Conservation (phyloP, 1,140 invertebrate species). For the Leptonema lineaticorne region DNA sequence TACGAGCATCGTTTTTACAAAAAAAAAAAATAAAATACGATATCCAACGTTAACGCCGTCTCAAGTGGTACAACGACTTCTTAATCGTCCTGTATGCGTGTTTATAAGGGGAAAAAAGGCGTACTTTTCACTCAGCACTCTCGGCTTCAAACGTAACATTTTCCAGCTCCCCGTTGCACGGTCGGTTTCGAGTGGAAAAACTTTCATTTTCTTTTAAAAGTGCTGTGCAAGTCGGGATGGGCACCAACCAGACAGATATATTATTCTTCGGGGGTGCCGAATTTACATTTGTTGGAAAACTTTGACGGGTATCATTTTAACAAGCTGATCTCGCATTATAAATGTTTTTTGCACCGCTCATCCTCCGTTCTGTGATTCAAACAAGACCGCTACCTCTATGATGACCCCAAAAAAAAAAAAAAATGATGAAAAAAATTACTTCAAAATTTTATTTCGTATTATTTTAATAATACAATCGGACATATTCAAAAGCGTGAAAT, state of each 20-base stretch:
- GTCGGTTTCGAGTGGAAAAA: constrained; percentile 9
- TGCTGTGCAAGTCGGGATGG: not conserved
- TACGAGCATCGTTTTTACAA: too few species aligned
- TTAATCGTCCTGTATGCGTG: too few species aligned
- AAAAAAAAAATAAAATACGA: too few species aligned
- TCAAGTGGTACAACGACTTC: too few species aligned
- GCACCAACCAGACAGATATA: constrained; percentile 14
- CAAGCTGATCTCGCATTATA: constrained; percentile 28
- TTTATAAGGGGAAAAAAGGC: constrained; percentile 1
- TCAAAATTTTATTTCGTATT: too few species aligned
- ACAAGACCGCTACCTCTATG: too few species aligned
- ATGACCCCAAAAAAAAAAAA: too few species aligned
- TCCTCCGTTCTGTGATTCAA: not conserved
- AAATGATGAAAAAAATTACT: too few species aligned
- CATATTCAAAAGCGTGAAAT: too few species aligned
- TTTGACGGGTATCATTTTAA: constrained; percentile 30
- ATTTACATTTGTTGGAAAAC: constrained; percentile 26
- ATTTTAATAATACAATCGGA: too few species aligned
- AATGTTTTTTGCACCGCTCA: constrained; percentile 13
- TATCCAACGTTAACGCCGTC: too few species aligned
- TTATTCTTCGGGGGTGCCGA: constrained; percentile 24
- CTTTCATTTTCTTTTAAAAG: constrained; percentile 30
- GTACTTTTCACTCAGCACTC: constrained; percentile 25
- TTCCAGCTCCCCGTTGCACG: not conserved
- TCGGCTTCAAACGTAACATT: constrained; percentile 17